Evolutionary conservation across 2,797 vertebrate species (phyloP).

Genomic region (Myripristis jacobus): DNA sequence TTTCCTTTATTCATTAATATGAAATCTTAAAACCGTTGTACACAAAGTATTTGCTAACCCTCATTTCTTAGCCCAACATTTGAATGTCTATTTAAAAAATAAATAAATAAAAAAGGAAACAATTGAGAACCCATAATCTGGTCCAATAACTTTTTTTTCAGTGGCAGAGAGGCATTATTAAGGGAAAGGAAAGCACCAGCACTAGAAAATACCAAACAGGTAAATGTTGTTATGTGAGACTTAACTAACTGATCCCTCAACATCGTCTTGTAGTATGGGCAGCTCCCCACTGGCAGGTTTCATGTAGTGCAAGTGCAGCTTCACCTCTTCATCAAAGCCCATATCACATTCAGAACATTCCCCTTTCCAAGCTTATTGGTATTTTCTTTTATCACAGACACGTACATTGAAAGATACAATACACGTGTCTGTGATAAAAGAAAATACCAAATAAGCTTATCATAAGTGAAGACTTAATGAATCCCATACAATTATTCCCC

Average conservation of each 20-base stretch:
- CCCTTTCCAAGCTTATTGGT: no score
- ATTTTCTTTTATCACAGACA: no score
- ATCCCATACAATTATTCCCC: no score
- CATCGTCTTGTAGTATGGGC: slow-evolving; percentile 47
- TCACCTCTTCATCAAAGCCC: slow-evolving; percentile 72
- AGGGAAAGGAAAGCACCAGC: background rate
- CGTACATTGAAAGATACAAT: no score
- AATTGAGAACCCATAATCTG: background rate
- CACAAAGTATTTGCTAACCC: background rate
- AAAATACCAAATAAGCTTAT: no score
- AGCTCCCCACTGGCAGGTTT: slow-evolving; percentile 81
- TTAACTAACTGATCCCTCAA: slow-evolving; percentile 21
- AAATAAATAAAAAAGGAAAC: background rate
- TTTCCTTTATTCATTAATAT: no score
- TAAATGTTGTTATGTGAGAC: background rate
- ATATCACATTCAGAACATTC: slow-evolving; percentile 78
- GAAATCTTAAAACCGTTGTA: background rate
- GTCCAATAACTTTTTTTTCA: no score
- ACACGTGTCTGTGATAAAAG: no score
- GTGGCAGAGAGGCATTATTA: background rate
- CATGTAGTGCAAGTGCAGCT: slow-evolving; percentile 79
- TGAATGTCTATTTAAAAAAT: background rate
- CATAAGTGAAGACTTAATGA: no score
- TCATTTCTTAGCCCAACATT: background rate
- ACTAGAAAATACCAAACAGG: background rate